A percentile compares a stretch with the other conserved stretches of the same genome.
These are phyloP conservation scores for Artibeus lituratus DNA, from an alignment of 2,797 vertebrate species.

Conservation along the genomic window DNA sequence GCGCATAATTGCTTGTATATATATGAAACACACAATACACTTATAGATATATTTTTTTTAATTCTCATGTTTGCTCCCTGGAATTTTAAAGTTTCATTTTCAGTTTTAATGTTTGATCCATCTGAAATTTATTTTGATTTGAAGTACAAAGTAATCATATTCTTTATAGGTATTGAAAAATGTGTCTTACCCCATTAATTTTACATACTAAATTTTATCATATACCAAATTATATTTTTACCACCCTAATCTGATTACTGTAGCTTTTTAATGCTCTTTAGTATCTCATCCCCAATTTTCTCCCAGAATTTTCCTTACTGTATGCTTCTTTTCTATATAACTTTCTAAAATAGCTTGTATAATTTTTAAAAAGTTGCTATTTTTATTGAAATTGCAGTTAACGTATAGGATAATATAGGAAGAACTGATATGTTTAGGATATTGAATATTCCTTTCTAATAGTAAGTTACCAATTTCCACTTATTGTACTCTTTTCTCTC, in stretches of 20 bases:
- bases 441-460: neutral
- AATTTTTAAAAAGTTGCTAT: neutral
- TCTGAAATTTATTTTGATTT: conserved; percentile 37
- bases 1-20: neutral
- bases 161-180: neutral
- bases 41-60: neutral
- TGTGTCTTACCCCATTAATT: neutral
- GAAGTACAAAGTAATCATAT: neutral
- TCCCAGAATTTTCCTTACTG: neutral
- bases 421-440: neutral
- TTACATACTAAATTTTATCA: neutral
- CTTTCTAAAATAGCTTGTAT: neutral
- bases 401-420: neutral
- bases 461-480: neutral
- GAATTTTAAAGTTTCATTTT: conserved; percentile 19
- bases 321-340: neutral
- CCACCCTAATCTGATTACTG: neutral
- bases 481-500: neutral
- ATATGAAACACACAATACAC: neutral
- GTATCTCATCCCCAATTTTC: neutral
- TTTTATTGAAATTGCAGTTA: conserved; percentile 32
- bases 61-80: neutral
- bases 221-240: neutral
- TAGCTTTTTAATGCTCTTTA: neutral
- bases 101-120: neutral